phyloP scores from a whole-genome alignment of 2,888 invertebrate genomes.

The Scaptomyza tumidula region DNA sequence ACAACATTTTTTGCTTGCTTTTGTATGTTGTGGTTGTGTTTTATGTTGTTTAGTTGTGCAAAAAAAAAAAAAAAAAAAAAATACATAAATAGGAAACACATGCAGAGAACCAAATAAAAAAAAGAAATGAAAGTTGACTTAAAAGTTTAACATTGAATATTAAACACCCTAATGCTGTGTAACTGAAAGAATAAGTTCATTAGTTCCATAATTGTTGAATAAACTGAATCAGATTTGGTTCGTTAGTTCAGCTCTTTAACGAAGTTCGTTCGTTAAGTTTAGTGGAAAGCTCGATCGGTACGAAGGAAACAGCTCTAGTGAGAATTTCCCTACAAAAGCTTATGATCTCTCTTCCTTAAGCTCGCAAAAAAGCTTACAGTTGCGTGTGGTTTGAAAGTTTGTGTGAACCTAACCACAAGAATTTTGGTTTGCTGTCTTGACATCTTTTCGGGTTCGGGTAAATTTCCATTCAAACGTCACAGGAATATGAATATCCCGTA shows the following conservation, averaged over 20 bases:
- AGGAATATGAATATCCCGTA: neutral
- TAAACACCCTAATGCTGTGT: slow-evolving; percentile 23
- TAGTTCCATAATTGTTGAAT: neutral
- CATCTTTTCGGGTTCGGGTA: too few relatives aligned
- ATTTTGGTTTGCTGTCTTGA: too few relatives aligned
- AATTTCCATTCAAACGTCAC: too few relatives aligned
- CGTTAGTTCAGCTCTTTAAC: neutral
- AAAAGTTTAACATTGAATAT: slow-evolving; percentile 20
- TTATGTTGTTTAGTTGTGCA: slow-evolving; percentile 19
- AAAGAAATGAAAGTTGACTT: slow-evolving; percentile 8
- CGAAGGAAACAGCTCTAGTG: too few relatives aligned
- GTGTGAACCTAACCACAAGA: too few relatives aligned
- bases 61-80: slow-evolving; percentile 11
- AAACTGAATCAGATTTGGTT: neutral
- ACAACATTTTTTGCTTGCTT: slow-evolving; percentile 15
- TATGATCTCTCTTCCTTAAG: too few relatives aligned
- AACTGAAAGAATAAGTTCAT: neutral
- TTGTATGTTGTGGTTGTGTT: slow-evolving; percentile 9
- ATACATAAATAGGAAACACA: slow-evolving; percentile 16
- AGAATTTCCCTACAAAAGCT: too few relatives aligned
- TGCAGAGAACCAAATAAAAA: slow-evolving; percentile 16
- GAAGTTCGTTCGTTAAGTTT: too few relatives aligned
- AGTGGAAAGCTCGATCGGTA: too few relatives aligned
- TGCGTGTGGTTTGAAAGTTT: too few relatives aligned
- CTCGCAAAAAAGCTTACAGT: too few relatives aligned